phyloP scores from a whole-genome alignment of 2,797 vertebrate genomes.

The Anomalospiza imberbis region DNA sequence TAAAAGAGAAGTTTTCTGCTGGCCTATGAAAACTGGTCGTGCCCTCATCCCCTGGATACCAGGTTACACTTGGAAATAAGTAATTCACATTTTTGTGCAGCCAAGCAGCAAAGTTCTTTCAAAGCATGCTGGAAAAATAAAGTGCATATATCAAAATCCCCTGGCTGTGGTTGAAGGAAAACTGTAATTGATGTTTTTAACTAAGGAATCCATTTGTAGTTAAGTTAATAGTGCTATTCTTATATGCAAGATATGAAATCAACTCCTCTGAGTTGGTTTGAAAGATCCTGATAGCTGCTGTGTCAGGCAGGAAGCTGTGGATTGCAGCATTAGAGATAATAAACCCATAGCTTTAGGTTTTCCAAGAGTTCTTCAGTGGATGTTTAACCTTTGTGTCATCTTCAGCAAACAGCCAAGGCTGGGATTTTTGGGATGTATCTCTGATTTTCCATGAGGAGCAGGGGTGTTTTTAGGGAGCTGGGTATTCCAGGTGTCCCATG shows the following conservation, averaged over 20 bases:
- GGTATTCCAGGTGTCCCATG: not conserved
- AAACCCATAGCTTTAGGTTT: not conserved
- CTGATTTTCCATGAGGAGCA: not conserved
- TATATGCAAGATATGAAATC: not conserved
- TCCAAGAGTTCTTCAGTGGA: not conserved
- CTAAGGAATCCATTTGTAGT: not conserved
- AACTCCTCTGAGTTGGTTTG: not conserved
- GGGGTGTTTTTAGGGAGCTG: not conserved
- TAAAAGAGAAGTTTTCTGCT: not conserved
- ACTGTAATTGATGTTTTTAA: conserved; percentile 9
- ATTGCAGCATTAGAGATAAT: not conserved
- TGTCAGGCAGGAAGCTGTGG: not conserved
- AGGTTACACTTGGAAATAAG: not conserved
- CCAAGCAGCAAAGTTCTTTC: conserved; percentile 26
- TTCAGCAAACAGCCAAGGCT: not conserved
- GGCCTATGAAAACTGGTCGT: not conserved
- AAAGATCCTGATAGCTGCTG: not conserved
- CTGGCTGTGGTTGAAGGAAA: not conserved
- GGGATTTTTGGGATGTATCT: not conserved
- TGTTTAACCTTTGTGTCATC: not conserved
- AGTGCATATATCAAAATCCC: not conserved
- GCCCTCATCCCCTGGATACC: not conserved
- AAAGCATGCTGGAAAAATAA: not conserved
- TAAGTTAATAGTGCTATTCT: not conserved
- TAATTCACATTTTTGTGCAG: conserved; percentile 18